These are phyloP conservation scores for Andrena praecox DNA, from an alignment of 2,888 invertebrate species.

Conservation along the genomic window DNA sequence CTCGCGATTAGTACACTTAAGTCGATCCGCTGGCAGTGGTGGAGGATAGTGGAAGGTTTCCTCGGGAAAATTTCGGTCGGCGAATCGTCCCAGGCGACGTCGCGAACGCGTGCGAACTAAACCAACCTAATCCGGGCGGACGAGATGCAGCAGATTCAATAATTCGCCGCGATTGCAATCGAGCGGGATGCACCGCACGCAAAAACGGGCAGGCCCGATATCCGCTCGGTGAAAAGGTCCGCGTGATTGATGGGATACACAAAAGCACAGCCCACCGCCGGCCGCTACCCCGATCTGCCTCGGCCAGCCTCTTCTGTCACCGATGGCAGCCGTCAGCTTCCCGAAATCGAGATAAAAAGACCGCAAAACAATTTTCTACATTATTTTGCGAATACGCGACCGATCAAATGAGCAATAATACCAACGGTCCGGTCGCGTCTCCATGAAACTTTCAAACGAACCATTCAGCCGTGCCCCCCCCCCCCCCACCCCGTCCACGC, in stretches of 20 bases:
- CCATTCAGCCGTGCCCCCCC: conserved; percentile 27
- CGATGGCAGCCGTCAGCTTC: conserved; percentile 51
- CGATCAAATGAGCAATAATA: conserved; percentile 74
- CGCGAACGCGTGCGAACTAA: conserved; percentile 67
- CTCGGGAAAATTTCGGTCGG: conserved; percentile 13
- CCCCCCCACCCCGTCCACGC: background rate
- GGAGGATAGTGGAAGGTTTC: background rate
- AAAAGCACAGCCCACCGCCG: conserved; percentile 67
- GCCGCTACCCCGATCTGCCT: background rate
- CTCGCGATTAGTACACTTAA: background rate
- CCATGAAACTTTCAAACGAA: conserved; percentile 64
- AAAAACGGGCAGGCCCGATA: conserved; percentile 80
- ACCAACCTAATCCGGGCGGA: conserved; percentile 74
- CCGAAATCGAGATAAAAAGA: conserved; percentile 80
- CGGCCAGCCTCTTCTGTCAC: background rate
- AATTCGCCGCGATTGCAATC: conserved; percentile 82
- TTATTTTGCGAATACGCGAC: conserved; percentile 74
- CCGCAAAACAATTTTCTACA: conserved; percentile 81
- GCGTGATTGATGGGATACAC: conserved; percentile 84
- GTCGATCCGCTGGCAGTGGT: background rate
- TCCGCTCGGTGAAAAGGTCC: conserved; percentile 80
- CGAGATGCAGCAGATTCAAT: conserved; percentile 81
- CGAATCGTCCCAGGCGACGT: conserved; percentile 53
- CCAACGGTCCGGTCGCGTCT: conserved; percentile 50
- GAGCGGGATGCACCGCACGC: conserved; percentile 78